Evolutionary conservation across 2,797 vertebrate species (phyloP).

Genomic region (Psittacula echo): DNA sequence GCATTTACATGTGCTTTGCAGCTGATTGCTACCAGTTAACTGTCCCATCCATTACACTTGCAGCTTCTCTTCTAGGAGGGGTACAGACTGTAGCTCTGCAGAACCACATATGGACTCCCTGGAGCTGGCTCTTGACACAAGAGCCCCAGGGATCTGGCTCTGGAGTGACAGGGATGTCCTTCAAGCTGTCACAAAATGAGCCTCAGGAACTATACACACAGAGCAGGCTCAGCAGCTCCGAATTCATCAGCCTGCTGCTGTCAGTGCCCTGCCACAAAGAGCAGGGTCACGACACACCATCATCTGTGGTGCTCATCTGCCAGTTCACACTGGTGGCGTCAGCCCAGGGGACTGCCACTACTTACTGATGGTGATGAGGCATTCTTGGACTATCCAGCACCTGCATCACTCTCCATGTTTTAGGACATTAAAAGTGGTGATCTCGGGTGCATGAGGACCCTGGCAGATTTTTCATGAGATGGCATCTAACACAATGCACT

Average conservation of each 20-base stretch:
- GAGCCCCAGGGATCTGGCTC: background rate
- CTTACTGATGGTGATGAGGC: background rate
- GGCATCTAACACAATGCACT: background rate
- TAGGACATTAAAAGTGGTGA: background rate
- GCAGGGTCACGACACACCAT: background rate
- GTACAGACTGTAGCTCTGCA: background rate
- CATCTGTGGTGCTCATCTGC: background rate
- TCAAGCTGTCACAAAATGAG: background rate
- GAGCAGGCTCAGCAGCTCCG: background rate
- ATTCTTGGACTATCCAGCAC: background rate
- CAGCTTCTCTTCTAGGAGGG: background rate
- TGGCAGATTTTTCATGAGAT: background rate
- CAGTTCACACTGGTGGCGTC: background rate
- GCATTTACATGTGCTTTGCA: background rate
- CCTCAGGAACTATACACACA: background rate
- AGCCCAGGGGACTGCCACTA: background rate
- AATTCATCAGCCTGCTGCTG: slow-evolving; percentile 4
- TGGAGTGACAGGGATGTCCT: slow-evolving; percentile 1
- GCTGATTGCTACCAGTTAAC: background rate
- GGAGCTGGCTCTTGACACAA: background rate
- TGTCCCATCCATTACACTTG: background rate
- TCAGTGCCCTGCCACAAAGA: background rate
- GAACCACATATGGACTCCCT: background rate
- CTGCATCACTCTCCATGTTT: background rate
- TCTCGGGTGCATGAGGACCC: background rate